These are phyloP conservation scores for Mactra quadrangularis DNA, from an alignment of 1,140 invertebrate species.

Conservation along the genomic window DNA sequence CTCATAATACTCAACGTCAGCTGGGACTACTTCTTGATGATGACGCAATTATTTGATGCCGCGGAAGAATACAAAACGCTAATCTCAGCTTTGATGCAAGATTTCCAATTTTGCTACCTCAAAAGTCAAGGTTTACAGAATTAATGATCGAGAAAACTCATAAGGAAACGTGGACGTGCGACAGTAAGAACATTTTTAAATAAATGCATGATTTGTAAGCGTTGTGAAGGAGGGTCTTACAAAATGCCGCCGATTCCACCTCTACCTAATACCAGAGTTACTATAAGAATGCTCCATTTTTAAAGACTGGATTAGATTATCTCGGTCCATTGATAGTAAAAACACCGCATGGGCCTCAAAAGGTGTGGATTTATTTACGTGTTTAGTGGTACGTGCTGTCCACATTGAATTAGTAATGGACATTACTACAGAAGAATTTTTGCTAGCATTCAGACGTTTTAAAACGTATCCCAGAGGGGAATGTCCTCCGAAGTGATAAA, in stretches of 20 bases:
- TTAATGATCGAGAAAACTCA: slow-evolving; percentile 17
- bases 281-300: background rate
- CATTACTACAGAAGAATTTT: slow-evolving; percentile 6
- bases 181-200: too few relatives aligned
- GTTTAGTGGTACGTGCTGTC: background rate
- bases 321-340: slow-evolving; percentile 8
- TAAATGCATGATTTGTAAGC: background rate
- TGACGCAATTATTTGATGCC: background rate
- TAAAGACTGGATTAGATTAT: slow-evolving; percentile 8
- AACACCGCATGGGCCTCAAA: background rate
- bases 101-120: slow-evolving; percentile 10
- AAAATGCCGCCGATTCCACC: slow-evolving; percentile 17
- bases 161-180: background rate
- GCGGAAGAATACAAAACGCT: slow-evolving; percentile 14
- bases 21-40: slow-evolving; percentile 3
- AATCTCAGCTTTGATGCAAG: slow-evolving; percentile 6
- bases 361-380: slow-evolving; percentile 25
- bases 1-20: background rate
- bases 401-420: slow-evolving; percentile 1
- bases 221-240: slow-evolving; percentile 10
- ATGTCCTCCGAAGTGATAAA: background rate
- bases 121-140: background rate
- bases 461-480: slow-evolving; percentile 7
- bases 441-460: slow-evolving; percentile 5
- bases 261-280: background rate